Conservation (phyloP, 2,888 invertebrate species). For the Drosophila neotestacea region DNA sequence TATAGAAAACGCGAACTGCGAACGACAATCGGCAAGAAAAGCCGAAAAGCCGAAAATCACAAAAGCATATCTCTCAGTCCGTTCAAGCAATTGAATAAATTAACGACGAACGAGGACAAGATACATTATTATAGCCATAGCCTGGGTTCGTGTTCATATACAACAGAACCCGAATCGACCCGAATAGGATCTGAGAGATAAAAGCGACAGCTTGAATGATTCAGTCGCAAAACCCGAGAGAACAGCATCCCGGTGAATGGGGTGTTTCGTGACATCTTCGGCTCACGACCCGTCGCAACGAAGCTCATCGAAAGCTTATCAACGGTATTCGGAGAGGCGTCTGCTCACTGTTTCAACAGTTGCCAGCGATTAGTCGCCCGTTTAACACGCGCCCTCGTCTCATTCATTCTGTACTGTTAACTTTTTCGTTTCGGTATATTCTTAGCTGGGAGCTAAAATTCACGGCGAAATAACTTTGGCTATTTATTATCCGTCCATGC, state of each 20-base stretch:
- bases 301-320: conserved; percentile 34
- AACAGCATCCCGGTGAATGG: background rate
- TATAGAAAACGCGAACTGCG: background rate
- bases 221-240: background rate
- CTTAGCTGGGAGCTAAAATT: conserved; percentile 76
- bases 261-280: conserved; percentile 18
- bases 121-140: background rate
- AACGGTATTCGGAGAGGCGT: conserved; percentile 50
- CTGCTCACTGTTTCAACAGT: conserved; percentile 72
- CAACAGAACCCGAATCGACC: background rate
- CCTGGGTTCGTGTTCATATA: no score
- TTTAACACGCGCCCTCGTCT: conserved; percentile 50
- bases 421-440: conserved; percentile 33
- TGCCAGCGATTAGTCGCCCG: conserved; percentile 75
- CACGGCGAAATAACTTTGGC: conserved; percentile 84
- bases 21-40: background rate
- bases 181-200: background rate
- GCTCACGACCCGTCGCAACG: conserved; percentile 4
- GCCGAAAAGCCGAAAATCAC: background rate
- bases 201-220: background rate
- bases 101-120: background rate
- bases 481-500: conserved; percentile 85
- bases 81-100: background rate
- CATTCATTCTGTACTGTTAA: background rate
- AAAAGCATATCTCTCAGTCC: background rate